Evolutionary conservation across 1,140 invertebrate species (phyloP).

Genomic region (Drosophila parvula): DNA sequence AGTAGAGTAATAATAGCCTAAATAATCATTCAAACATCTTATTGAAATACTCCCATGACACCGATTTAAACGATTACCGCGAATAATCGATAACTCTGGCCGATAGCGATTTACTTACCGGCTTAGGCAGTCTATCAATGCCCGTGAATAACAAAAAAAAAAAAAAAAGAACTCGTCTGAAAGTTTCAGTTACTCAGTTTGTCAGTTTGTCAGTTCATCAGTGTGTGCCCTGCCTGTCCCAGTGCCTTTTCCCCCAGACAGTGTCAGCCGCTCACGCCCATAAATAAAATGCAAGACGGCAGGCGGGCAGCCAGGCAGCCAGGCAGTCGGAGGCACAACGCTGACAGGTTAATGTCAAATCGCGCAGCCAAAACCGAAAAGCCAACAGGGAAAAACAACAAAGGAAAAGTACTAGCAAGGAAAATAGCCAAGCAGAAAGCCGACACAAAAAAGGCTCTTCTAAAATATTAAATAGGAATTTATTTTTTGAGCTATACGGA

Average conservation of each 20-base stretch:
- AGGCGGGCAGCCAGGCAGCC: slow-evolving; percentile 36
- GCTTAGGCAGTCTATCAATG: slow-evolving; percentile 40
- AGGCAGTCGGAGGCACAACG: slow-evolving; percentile 41
- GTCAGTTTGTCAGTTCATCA: slow-evolving; percentile 48
- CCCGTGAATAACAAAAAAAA: slow-evolving; percentile 15
- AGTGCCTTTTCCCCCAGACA: slow-evolving; percentile 6
- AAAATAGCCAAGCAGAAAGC: not conserved
- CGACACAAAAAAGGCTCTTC: not conserved
- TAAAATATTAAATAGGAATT: not conserved
- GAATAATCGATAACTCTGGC: slow-evolving; percentile 4
- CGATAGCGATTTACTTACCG: slow-evolving; percentile 22
- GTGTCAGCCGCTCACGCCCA: slow-evolving; percentile 41
- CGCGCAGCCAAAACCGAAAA: slow-evolving; percentile 67
- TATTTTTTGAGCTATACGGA: not conserved
- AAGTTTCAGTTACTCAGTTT: slow-evolving; percentile 44
- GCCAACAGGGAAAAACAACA: slow-evolving; percentile 46
- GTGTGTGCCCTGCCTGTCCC: not conserved
- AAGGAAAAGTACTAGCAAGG: slow-evolving; percentile 19
- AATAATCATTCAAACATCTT: too few relatives aligned
- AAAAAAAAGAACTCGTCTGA: slow-evolving; percentile 16
- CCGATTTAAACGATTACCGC: slow-evolving; percentile 1
- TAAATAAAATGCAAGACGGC: slow-evolving; percentile 69
- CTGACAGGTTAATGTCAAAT: slow-evolving; percentile 79
- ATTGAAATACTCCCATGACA: not conserved
- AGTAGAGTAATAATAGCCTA: too few relatives aligned